Base-by-base conservation (phyloP, 2,888 invertebrate genomes). In the Cryptocephalus primarius region DNA sequence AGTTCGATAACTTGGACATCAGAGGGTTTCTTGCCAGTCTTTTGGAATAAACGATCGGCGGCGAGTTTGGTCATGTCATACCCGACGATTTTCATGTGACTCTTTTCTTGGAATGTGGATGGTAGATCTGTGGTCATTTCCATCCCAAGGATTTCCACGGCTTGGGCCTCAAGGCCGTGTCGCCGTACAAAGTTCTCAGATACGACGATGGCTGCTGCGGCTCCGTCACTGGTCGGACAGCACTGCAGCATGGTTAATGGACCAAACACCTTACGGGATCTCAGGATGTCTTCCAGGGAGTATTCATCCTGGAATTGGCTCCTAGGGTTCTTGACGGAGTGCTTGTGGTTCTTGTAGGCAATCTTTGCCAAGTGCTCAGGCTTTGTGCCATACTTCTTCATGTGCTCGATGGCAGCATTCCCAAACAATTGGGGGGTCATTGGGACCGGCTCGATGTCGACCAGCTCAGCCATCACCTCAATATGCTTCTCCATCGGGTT, bases 181-280 rank as follows among this genome's bases (percentile, higher is more conserved):
- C 78, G 76, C 49, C 77, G 79, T 1, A 99, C 93, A 67, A 94
- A 99, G 10, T 83, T 82, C 71, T 97, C 95, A 9, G 88, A 91
- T 53, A 85, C 94, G 39, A 99, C 61, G 49, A 99, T 78, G 0
- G 87, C 95, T 22, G 95, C 94, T 22, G 92, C 97, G 0, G 93
- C 82, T n/a, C 99, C 99, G 72, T 99, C 96, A 41, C 95, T 96
- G 0, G 97, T 99, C 1, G 97, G 97, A 65, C 96, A 96, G 69
- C 99, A 99, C 67, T 96, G 95, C 9, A 97, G 75, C 67, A 96
- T 95, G 1, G 97, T 99, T 41, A 99, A 73, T 0, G 92, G 90
- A 3, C 89, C 93, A 70, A 86, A 90, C 53, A 99, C 82, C 63
- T 78, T 77, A n/a, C 90, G 86, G 1, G 96, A 89, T 9, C 84